phyloP scores from a whole-genome alignment of 2,888 invertebrate species.

The Platerodrilus igneus region DNA sequence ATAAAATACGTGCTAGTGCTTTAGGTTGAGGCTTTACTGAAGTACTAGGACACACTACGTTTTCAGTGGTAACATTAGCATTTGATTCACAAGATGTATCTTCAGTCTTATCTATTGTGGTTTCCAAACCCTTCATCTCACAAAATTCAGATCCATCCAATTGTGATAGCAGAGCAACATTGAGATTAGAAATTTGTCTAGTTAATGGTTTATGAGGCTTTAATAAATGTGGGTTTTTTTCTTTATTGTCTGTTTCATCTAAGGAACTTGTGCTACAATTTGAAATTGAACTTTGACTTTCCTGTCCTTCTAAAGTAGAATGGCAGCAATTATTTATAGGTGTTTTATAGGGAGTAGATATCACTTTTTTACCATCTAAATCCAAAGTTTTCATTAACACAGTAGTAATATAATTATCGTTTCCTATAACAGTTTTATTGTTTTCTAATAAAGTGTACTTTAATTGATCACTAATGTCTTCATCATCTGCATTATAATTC shows the following conservation, averaged over 20 bases:
- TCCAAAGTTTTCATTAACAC: conserved; percentile 51
- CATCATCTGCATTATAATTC: no score
- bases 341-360: conserved; percentile 37
- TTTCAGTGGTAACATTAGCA: conserved; percentile 6
- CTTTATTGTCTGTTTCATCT: conserved; percentile 22
- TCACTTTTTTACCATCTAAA: conserved; percentile 20
- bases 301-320: conserved; percentile 39
- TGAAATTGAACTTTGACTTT: conserved; percentile 43
- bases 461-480: conserved; percentile 31
- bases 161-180: background rate
- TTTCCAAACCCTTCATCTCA: no score
- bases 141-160: background rate
- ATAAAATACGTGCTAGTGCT: conserved; percentile 28
- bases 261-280: conserved; percentile 36
- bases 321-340: conserved; percentile 36
- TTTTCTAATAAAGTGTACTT: conserved; percentile 54
- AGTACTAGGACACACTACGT: conserved; percentile 9
- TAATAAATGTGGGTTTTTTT: conserved; percentile 29
- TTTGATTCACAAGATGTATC: conserved; percentile 7
- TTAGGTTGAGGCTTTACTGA: conserved; percentile 19
- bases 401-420: conserved; percentile 70
- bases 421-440: conserved; percentile 59
- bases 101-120: conserved; percentile 1
- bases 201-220: conserved; percentile 67
- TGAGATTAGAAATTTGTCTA: conserved; percentile 54